These are phyloP conservation scores for Chrysolina oricalcia DNA, from an alignment of 2,888 invertebrate genomes.

Conservation along the genomic window DNA sequence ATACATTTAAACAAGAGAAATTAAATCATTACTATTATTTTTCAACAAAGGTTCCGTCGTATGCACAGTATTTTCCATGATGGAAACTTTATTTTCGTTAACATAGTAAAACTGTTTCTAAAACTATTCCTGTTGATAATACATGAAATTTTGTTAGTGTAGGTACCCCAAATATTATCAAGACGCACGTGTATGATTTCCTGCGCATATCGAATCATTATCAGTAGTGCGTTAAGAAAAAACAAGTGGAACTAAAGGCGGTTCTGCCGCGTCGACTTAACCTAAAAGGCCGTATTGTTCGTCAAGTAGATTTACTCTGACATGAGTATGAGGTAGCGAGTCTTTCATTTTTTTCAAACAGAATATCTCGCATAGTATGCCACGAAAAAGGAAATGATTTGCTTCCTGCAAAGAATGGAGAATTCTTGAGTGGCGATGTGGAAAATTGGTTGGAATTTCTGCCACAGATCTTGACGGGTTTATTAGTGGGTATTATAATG, in stretches of 20 bases:
- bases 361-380: background rate
- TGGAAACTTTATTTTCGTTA: no score
- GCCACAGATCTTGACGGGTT: background rate
- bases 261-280: background rate
- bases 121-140: no score
- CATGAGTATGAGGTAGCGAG: background rate
- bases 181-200: background rate
- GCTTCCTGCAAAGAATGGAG: background rate
- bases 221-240: background rate
- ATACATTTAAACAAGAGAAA: no score
- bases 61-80: no score
- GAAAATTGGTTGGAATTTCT: conserved; percentile 13
- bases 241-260: background rate
- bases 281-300: conserved; percentile 1
- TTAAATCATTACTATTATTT: no score
- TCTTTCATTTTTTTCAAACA: background rate
- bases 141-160: no score
- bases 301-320: background rate
- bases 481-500: background rate
- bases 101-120: no score
- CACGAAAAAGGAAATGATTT: background rate
- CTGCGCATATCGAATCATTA: background rate
- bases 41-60: no score
- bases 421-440: conserved; percentile 6
- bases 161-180: no score